These are phyloP conservation scores for Pluvianellus socialis DNA, from an alignment of 2,113 vertebrate genomes.

Conservation along the genomic window DNA sequence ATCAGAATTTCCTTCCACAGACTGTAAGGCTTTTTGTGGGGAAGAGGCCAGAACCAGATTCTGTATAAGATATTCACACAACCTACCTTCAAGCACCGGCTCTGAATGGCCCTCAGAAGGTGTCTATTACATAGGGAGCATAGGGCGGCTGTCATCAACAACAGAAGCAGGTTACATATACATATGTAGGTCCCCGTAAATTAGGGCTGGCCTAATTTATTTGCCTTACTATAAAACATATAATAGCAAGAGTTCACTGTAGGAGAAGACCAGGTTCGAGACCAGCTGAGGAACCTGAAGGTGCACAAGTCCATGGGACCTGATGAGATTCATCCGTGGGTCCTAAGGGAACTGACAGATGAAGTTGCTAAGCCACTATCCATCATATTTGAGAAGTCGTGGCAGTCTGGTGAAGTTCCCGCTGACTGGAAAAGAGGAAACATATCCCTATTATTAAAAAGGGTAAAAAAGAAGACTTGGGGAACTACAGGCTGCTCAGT, in stretches of 20 bases:
- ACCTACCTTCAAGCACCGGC: neutral
- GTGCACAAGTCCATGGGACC: no score
- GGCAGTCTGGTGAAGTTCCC: no score
- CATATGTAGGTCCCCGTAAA: neutral
- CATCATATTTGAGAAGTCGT: no score
- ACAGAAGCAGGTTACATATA: neutral
- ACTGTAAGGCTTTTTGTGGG: neutral
- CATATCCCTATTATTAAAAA: no score
- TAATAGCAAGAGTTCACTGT: neutral
- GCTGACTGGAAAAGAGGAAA: no score
- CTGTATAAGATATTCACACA: neutral
- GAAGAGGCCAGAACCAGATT: neutral
- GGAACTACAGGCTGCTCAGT: no score
- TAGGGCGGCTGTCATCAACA: neutral
- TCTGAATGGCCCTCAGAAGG: neutral
- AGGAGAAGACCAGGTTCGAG: no score
- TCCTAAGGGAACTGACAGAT: no score
- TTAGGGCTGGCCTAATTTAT: neutral
- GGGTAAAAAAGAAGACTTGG: no score
- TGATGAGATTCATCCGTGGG: no score
- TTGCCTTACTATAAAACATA: neutral
- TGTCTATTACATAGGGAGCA: neutral
- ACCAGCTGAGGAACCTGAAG: no score
- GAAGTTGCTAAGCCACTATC: no score
- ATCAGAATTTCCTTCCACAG: neutral